phyloP scores from a whole-genome alignment of 2,888 invertebrate genomes.

The Labia minor region DNA sequence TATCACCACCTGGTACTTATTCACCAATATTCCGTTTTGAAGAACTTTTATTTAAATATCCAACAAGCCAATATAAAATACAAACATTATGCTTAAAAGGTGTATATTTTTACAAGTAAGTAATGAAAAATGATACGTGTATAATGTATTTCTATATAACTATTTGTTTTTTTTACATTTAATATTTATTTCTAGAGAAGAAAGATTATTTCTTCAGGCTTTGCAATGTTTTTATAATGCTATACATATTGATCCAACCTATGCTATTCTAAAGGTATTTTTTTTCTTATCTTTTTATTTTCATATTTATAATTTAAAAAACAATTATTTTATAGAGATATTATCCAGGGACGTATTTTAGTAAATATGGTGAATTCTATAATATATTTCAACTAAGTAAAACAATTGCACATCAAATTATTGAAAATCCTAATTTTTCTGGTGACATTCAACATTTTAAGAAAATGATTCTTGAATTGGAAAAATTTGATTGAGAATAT shows the following conservation, averaged over 20 bases:
- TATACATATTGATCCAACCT: conserved; percentile 16
- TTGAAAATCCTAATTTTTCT: background rate
- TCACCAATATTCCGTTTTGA: conserved; percentile 16
- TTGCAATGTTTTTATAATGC: conserved; percentile 15
- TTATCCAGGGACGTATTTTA: background rate
- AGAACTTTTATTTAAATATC: conserved; percentile 15
- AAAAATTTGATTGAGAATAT: background rate
- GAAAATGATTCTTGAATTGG: background rate
- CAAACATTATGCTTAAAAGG: conserved; percentile 17
- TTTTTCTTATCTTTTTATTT: background rate
- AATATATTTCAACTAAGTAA: background rate
- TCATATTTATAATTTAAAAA: background rate
- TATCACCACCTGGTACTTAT: conserved; percentile 14
- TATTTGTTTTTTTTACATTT: background rate
- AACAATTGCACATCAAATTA: background rate
- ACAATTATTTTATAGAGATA: background rate
- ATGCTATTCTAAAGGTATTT: conserved; percentile 19
- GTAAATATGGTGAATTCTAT: background rate
- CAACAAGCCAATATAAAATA: background rate
- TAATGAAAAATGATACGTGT: too few species aligned
- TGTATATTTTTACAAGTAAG: conserved; percentile 19
- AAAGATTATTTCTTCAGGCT: conserved; percentile 14
- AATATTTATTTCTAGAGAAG: conserved; percentile 13
- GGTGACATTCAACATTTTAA: background rate
- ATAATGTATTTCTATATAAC: background rate